These are phyloP conservation scores for Drosophila helvetica DNA, from an alignment of 2,888 invertebrate species.

Conservation along the genomic window DNA sequence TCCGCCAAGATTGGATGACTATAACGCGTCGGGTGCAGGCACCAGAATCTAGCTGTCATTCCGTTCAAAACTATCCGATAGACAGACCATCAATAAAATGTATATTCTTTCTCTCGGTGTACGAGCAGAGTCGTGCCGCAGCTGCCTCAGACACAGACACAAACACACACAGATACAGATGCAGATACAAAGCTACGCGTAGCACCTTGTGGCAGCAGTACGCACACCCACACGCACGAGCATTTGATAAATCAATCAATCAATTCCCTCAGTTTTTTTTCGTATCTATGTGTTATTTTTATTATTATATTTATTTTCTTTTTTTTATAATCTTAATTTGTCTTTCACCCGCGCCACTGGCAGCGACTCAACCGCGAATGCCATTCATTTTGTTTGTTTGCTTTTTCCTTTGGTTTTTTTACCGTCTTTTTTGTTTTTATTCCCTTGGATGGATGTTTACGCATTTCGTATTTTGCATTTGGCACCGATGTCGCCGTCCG, in stretches of 20 bases:
- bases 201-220: constrained; percentile 24
- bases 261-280: constrained; percentile 61
- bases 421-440: constrained; percentile 22
- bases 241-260: constrained; percentile 80
- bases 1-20: background rate
- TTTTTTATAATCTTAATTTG: constrained; percentile 79
- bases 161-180: background rate
- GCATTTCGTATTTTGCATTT: constrained; percentile 43
- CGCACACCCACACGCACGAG: constrained; percentile 48
- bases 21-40: background rate
- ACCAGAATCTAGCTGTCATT: no score
- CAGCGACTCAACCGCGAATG: constrained; percentile 74
- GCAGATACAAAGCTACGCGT: constrained; percentile 14
- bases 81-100: no score
- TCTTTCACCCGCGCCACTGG: constrained; percentile 75
- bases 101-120: background rate
- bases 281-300: constrained; percentile 63
- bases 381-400: constrained; percentile 72
- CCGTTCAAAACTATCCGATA: no score
- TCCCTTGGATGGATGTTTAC: constrained; percentile 35
- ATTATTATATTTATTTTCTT: constrained; percentile 58
- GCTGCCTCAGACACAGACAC: constrained; percentile 22
- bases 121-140: constrained; percentile 52
- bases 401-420: constrained; percentile 34
- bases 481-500: background rate